phyloP scores from a whole-genome alignment of 2,888 invertebrate species.

The Clostera curtula region DNA sequence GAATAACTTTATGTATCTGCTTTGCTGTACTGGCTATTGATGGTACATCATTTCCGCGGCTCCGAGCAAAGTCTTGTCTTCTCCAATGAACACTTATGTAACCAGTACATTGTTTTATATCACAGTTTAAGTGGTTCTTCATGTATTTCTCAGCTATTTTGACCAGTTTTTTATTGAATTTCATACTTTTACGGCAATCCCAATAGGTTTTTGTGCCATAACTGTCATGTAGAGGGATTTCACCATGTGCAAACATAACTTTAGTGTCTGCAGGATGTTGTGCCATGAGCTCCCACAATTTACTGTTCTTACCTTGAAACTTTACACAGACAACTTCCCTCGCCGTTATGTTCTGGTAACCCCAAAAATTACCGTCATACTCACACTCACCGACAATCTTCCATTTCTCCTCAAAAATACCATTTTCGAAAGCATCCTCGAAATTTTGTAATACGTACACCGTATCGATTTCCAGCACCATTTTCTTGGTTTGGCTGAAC shows the following conservation, averaged over 20 bases:
- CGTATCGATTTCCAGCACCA: conserved; percentile 77
- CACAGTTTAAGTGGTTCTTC: conserved; percentile 36
- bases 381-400: conserved; percentile 63
- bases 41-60: conserved; percentile 84
- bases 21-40: conserved; percentile 82
- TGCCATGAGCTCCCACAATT: conserved; percentile 76
- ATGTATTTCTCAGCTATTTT: conserved; percentile 80
- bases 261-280: conserved; percentile 54
- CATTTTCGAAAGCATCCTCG: conserved; percentile 87
- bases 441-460: conserved; percentile 90
- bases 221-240: conserved; percentile 89
- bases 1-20: conserved; percentile 79
- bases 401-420: conserved; percentile 89
- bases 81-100: conserved; percentile 92
- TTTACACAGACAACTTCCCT: conserved; percentile 83
- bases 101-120: conserved; percentile 67
- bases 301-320: conserved; percentile 85
- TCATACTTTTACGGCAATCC: conserved; percentile 92
- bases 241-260: conserved; percentile 85
- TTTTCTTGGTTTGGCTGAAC: conserved; percentile 45
- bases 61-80: conserved; percentile 88
- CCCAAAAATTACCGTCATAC: conserved; percentile 77
- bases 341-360: conserved; percentile 80
- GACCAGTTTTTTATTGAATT: conserved; percentile 83
- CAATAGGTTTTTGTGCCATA: conserved; percentile 91